Evolutionary conservation across 2,888 invertebrate species (phyloP), one percentile per base, ranked within the genome.

Genomic region (Heliconius hortense): DNA sequence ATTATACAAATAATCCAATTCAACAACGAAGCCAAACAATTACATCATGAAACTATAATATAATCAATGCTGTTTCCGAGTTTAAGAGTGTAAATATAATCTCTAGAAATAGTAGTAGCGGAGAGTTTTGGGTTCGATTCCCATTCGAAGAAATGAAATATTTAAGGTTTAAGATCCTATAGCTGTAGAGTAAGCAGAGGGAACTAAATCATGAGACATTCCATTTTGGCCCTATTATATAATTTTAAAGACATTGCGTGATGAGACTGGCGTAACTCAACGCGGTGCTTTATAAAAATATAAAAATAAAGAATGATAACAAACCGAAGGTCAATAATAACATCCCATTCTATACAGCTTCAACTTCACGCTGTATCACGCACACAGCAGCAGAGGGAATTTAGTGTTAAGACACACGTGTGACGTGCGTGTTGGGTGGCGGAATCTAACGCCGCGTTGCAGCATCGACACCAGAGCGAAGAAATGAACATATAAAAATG

Each of bases 1-100:
- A 74, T 63, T 63, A 73, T 63, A 76, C 69, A 31, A 73, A 66
- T 76, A 76, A 76, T 76, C 76, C 73, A 70, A 76, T 73, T 70
- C 76, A 28, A 59, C 24, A 43, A 3, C 24, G 74, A 74, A 74
- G 70, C 74, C 74, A n/a, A 35, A 62, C 56, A 70, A 74, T 64
- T 74, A 56, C 63, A 56, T 70, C 62, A 63, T 35, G 60, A 18
- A 43, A 15, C 43, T 48, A 21, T 56, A 69, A 53, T 64, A 67
- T 21, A 53, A 35, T 62, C 39, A 39, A 43, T 28, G 70, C 39
- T 70, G 26, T 70, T 64, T 64, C 70, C 63, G 28, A 74, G 39
- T 35, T 70, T 28, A 11, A 15, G 15, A 62, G 26, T 71, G 59
- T 39, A 26, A 56, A 69, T 68, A 48, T 26, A 18, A 39, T 4